phyloP scores from a whole-genome alignment of 1,140 invertebrate genomes.

The Melipona quadrifasciata region DNA sequence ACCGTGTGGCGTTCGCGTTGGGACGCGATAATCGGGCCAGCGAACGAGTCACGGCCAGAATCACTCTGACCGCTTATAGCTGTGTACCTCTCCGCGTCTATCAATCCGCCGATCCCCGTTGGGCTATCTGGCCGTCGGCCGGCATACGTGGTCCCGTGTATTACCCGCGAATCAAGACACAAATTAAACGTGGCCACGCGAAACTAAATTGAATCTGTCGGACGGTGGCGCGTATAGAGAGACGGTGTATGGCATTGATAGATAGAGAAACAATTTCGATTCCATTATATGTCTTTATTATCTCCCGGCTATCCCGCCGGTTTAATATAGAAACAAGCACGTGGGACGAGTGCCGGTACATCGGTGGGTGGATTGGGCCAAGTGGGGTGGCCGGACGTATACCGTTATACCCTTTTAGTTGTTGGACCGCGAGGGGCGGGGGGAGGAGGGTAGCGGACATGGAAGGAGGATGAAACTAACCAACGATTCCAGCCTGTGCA shows the following conservation, averaged over 20 bases:
- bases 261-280: conserved; percentile 82
- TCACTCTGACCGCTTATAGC: too few species aligned
- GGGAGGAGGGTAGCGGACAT: conserved; percentile 8
- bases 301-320: conserved; percentile 73
- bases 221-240: conserved; percentile 45
- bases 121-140: background rate
- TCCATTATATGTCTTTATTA: conserved; percentile 81
- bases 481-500: conserved; percentile 33
- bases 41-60: background rate
- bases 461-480: conserved; percentile 59
- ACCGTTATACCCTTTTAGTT: conserved; percentile 58
- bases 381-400: conserved; percentile 59
- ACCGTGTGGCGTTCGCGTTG: background rate
- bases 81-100: background rate
- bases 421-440: background rate
- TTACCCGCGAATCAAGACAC: conserved; percentile 74
- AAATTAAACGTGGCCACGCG: conserved; percentile 75
- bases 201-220: conserved; percentile 77
- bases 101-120: background rate
- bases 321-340: conserved; percentile 77
- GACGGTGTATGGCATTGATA: conserved; percentile 77
- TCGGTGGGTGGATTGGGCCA: conserved; percentile 42
- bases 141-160: conserved; percentile 58
- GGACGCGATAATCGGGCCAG: background rate
- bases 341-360: conserved; percentile 67